phyloP scores from a whole-genome alignment of 2,797 vertebrate species.

The Propithecus deckenii region DNA sequence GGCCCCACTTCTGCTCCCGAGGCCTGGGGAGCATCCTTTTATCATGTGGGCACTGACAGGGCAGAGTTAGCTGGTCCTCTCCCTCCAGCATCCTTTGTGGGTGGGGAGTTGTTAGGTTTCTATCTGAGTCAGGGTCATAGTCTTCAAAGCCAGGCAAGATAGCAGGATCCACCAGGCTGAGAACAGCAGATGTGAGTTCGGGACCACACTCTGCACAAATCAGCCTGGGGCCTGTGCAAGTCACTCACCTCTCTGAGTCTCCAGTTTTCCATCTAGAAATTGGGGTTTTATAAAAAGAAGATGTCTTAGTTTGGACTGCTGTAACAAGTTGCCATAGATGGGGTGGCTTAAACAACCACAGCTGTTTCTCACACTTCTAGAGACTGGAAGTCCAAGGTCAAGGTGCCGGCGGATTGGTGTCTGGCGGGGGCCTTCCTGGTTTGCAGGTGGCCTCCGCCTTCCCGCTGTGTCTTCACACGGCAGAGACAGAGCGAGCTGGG shows the following conservation, averaged over 20 bases:
- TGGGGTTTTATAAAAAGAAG: neutral
- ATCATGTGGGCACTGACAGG: neutral
- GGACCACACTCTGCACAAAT: rapidly evolving
- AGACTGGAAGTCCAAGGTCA: neutral
- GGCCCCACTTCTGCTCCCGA: neutral
- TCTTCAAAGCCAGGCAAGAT: neutral
- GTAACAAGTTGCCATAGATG: neutral
- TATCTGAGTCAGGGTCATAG: neutral
- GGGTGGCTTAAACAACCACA: neutral
- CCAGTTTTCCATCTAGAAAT: neutral
- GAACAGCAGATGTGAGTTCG: rapidly evolving
- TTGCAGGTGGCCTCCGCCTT: neutral
- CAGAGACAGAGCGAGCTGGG: neutral
- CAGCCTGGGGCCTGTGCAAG: rapidly evolving
- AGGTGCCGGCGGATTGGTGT: neutral
- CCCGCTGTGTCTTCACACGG: neutral
- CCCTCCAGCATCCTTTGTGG: neutral
- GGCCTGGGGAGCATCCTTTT: neutral
- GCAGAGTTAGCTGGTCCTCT: neutral
- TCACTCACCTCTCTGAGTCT: neutral
- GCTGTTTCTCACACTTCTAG: neutral
- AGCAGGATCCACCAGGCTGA: neutral
- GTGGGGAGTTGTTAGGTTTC: neutral
- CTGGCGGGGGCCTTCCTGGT: neutral
- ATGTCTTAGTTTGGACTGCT: neutral